phyloP scores from a whole-genome alignment of 2,888 invertebrate species.

The Teinopalpus imperialis region DNA sequence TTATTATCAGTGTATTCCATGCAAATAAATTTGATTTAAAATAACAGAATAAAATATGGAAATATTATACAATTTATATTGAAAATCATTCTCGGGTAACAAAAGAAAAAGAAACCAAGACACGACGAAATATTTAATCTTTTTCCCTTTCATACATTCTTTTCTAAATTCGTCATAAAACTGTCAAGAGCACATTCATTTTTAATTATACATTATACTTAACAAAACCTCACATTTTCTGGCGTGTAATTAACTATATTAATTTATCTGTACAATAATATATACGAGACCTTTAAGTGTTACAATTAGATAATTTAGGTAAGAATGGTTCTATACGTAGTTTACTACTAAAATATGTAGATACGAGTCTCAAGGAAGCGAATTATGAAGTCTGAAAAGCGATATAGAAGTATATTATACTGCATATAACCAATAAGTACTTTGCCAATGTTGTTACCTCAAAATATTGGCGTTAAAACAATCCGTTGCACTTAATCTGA shows the following conservation, averaged over 20 bases:
- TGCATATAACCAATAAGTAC: slow-evolving; percentile 44
- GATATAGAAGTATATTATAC: slow-evolving; percentile 30
- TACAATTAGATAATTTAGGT: slow-evolving; percentile 68
- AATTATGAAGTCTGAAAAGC: slow-evolving; percentile 51
- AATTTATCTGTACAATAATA: slow-evolving; percentile 80
- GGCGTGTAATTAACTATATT: slow-evolving; percentile 77
- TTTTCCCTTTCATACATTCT: slow-evolving; percentile 78
- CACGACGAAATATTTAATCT: slow-evolving; percentile 82
- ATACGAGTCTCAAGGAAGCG: slow-evolving; percentile 49
- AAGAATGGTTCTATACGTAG: slow-evolving; percentile 59
- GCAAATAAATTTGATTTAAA: too few relatives aligned
- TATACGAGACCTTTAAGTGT: slow-evolving; percentile 79
- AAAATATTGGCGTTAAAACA: slow-evolving; percentile 1
- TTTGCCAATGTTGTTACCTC: slow-evolving; percentile 36
- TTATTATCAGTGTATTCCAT: too few relatives aligned
- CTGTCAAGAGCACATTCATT: slow-evolving; percentile 81
- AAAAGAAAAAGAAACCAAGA: slow-evolving; percentile 67
- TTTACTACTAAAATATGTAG: slow-evolving; percentile 58
- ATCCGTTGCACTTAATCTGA: too few relatives aligned
- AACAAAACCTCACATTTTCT: slow-evolving; percentile 76
- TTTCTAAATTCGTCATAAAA: slow-evolving; percentile 81
- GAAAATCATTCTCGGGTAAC: too few relatives aligned
- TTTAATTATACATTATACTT: slow-evolving; percentile 77
- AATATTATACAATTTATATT: too few relatives aligned
- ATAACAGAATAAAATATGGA: too few relatives aligned